Percentiles rank a stretch among this genome's conserved stretches.
phyloP scores from a whole-genome alignment of 2,797 vertebrate species.

The Paguma larvata region DNA sequence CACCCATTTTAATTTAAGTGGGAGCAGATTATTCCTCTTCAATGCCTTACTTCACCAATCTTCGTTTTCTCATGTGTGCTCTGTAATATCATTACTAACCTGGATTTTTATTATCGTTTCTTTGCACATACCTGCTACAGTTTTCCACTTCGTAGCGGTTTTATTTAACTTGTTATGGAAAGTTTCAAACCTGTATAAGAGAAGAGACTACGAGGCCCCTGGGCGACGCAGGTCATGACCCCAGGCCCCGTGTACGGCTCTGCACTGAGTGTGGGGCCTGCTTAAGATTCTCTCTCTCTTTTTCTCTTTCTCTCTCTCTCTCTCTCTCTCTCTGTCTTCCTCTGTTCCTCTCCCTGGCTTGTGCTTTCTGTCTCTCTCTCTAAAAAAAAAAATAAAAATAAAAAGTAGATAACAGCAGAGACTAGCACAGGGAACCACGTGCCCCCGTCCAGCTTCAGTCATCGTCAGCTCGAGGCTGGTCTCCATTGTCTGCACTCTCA shows the following conservation, averaged over 20 bases:
- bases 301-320: no score
- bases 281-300: no score
- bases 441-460: background rate
- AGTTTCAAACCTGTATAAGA: background rate
- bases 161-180: background rate
- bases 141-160: background rate
- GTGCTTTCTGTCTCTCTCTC: no score
- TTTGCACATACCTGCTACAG: background rate
- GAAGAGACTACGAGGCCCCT: no score
- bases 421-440: accelerated
- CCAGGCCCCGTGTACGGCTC: no score
- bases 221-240: no score
- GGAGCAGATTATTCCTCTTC: background rate
- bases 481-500: background rate
- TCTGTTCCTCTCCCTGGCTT: no score
- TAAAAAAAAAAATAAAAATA: no score
- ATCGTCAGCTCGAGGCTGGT: accelerated
- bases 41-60: background rate
- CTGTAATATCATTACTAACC: background rate
- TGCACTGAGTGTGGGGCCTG: no score
- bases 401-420: background rate
- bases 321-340: no score
- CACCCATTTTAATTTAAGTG: background rate
- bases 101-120: conserved; percentile 23
- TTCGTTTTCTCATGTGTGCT: background rate